Conservation (phyloP, 2,888 invertebrate species). For the Plagodis dolabraria region DNA sequence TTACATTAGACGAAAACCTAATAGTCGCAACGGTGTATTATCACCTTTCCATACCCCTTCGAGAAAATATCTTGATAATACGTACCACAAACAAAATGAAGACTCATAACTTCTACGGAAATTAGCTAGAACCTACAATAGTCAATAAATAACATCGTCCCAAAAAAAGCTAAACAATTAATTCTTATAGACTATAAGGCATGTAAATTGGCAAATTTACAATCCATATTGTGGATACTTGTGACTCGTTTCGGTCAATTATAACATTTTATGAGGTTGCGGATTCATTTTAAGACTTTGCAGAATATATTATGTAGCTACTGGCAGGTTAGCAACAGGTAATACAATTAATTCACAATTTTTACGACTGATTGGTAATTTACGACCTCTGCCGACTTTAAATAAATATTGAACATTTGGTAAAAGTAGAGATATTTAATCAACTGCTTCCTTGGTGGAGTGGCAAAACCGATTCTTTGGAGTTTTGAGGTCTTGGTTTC, state of each 20-base stretch:
- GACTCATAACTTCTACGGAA: neutral
- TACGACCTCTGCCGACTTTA: conserved; percentile 8
- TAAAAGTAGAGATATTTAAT: neutral
- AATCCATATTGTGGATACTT: conserved; percentile 59
- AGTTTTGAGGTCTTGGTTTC: no score
- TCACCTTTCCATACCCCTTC: no score
- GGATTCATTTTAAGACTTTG: conserved; percentile 29
- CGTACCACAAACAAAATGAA: neutral
- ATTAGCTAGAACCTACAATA: conserved; percentile 3
- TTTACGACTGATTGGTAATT: conserved; percentile 23
- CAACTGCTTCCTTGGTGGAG: neutral
- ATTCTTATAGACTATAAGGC: conserved; percentile 55
- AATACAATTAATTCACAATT: conserved; percentile 35
- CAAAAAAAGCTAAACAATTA: conserved; percentile 57
- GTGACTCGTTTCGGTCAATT: conserved; percentile 58
- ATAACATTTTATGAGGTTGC: conserved; percentile 65
- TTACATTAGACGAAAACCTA: no score
- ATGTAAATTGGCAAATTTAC: conserved; percentile 76
- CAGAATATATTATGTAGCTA: conserved; percentile 48
- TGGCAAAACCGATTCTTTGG: no score
- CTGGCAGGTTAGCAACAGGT: conserved; percentile 51
- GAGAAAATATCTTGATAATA: neutral
- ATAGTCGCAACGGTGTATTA: no score
- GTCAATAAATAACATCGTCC: conserved; percentile 30
- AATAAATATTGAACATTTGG: conserved; percentile 8